Conservation (phyloP, 2,888 invertebrate species). For the Caenorhabditis sp. region DNA sequence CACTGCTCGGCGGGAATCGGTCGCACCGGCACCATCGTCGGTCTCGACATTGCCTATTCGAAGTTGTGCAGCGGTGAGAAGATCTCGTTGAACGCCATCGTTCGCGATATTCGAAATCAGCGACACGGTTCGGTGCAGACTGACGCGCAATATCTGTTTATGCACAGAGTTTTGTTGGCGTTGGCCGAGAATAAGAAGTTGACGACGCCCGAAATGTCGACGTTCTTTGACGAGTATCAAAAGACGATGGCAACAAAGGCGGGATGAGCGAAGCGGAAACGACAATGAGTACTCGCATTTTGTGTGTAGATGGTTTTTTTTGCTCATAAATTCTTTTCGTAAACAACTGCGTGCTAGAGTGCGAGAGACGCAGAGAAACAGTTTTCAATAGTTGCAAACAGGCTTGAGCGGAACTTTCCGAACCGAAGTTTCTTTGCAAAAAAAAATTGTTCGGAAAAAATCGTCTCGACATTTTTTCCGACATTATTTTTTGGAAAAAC, state of each 20-base stretch:
- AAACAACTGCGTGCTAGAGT: background rate
- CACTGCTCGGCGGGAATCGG: conserved; percentile 64
- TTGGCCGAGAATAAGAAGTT: conserved; percentile 53
- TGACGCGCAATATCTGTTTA: conserved; percentile 60
- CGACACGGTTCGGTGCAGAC: conserved; percentile 61
- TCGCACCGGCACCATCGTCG: conserved; percentile 64
- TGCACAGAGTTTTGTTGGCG: conserved; percentile 54
- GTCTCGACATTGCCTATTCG: conserved; percentile 50
- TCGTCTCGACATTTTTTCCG: too few species aligned
- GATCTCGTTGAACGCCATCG: conserved; percentile 37
- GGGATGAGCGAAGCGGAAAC: conserved; percentile 4
- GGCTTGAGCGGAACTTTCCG: too few species aligned
- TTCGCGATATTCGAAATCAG: conserved; percentile 47
- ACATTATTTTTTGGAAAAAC: too few species aligned
- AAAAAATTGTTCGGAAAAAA: too few species aligned
- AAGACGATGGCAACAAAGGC: conserved; percentile 22
- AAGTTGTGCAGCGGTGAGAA: conserved; percentile 46
- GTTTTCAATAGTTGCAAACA: too few species aligned
- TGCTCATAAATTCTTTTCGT: background rate
- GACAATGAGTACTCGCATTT: background rate
- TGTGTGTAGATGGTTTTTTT: background rate
- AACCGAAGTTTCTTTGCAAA: too few species aligned
- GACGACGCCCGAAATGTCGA: conserved; percentile 21
- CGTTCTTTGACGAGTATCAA: conserved; percentile 33
- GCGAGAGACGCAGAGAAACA: too few species aligned